Conservation (phyloP, 2,113 vertebrate species). For the Casuarius casuarius region DNA sequence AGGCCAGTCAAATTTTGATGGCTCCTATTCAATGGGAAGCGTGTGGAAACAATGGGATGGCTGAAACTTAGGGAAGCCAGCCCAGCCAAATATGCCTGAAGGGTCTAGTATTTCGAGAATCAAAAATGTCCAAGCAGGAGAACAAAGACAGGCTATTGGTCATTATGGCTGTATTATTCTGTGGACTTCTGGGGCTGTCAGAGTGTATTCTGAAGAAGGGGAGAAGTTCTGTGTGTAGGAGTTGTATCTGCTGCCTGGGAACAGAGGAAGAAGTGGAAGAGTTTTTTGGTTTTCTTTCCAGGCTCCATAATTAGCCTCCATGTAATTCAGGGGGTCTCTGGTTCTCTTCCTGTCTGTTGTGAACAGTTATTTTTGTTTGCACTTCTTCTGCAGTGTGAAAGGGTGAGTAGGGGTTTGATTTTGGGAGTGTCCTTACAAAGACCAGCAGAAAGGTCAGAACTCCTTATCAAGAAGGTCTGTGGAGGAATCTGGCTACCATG, state of each 20-base stretch:
- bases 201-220: slow-evolving; percentile 7
- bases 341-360: neutral
- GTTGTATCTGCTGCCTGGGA: neutral
- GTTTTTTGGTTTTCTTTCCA: neutral
- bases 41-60: slow-evolving; percentile 45
- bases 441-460: neutral
- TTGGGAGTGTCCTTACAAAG: neutral
- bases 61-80: neutral
- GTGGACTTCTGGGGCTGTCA: neutral
- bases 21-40: slow-evolving; percentile 34
- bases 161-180: slow-evolving; percentile 21
- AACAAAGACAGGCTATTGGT: slow-evolving; percentile 49
- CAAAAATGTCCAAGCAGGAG: neutral
- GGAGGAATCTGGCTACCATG: neutral
- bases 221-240: neutral
- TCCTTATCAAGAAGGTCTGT: neutral
- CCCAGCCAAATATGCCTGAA: slow-evolving; percentile 36
- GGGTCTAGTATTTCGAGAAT: slow-evolving; percentile 8
- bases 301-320: neutral
- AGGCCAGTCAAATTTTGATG: slow-evolving; percentile 12
- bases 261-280: neutral
- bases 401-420: slow-evolving; percentile 5
- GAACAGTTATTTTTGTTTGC: neutral
- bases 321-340: neutral
- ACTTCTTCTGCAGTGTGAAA: neutral